phyloP scores from a whole-genome alignment of 2,888 invertebrate genomes.

The Nomada ruficornis region DNA sequence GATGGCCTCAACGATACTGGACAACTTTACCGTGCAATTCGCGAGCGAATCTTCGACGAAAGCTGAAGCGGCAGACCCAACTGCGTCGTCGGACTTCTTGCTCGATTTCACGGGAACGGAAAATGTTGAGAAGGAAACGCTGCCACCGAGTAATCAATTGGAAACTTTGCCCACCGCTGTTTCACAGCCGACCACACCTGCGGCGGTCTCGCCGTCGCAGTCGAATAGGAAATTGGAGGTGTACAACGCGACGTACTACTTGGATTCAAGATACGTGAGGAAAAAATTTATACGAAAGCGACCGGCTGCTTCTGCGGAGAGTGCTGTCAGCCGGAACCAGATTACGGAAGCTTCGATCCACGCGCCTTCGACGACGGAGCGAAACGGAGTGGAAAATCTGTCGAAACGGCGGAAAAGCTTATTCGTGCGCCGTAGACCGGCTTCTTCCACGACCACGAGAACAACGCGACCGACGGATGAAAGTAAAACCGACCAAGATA shows the following conservation, averaged over 20 bases:
- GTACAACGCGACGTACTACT: constrained; percentile 30
- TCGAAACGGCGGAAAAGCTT: constrained; percentile 75
- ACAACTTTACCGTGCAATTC: constrained; percentile 9
- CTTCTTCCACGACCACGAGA: constrained; percentile 64
- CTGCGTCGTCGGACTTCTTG: constrained; percentile 17
- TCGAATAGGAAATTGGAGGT: constrained; percentile 5
- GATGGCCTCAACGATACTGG: constrained; percentile 35
- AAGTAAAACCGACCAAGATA: constrained; percentile 13
- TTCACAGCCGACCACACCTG: not conserved
- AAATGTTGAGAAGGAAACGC: constrained; percentile 11
- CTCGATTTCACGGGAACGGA: constrained; percentile 19
- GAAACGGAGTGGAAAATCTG: constrained; percentile 30
- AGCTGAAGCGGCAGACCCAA: constrained; percentile 24
- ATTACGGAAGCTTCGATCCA: not conserved
- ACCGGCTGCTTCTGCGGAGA: constrained; percentile 55
- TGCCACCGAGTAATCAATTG: not conserved
- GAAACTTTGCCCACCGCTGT: constrained; percentile 13
- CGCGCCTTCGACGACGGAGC: constrained; percentile 40
- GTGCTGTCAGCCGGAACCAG: constrained; percentile 5
- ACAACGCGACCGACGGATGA: constrained; percentile 36
- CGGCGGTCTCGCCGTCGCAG: not conserved
- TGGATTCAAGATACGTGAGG: constrained; percentile 67
- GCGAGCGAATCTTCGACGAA: constrained; percentile 2
- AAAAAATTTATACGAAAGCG: constrained; percentile 75
- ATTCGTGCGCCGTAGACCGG: constrained; percentile 74